Base-by-base conservation (phyloP, 2,888 invertebrate species). In the Biston betularia region DNA sequence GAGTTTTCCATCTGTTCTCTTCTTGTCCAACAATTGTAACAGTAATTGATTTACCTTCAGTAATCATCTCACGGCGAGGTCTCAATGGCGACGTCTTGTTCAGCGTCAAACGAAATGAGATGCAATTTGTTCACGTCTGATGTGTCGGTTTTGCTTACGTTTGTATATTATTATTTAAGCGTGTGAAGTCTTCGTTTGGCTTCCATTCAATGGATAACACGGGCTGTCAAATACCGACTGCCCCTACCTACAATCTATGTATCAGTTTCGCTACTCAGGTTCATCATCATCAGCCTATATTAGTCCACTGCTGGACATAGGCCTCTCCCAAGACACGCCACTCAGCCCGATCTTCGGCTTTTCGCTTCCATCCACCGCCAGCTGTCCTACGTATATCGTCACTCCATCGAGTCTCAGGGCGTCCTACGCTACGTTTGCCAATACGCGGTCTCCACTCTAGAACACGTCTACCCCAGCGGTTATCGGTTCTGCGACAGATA, bases 1-100 rank as follows among this genome's bases (percentile, higher is more conserved):
- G 15, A 54, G 54, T 54, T 54, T 12, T 33, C 12, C 54, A 44
- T 54, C 54, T 54, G 54, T 15, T 53, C 14, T 42, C 12, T 7
- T 33, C 12, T 44, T 8, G 40, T 40, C 8, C 7, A 14, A 5
- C 63, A 44, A 12, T 14, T 9, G 42, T 6, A 57, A 63, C 63
- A 63, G 49, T 56, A 63, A 56, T 50, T 63, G 55, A 48, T 62
- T 54, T 62, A 54, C 54, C 54, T 44, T 42, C 54, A 44, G 12
- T 42, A 40, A 12, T 24, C 40, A 42, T 6, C 24, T 14, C 24
- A 48, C n/a, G 9, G 5, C 45, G 33, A 9, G 38, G 14, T 55
- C 35, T 34, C 48, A 44, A 44, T 42, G 24, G 11, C 40, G 45
- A 60, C 38, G 53, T 62, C 62, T 62, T 62, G 62, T 62, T 62